phyloP scores from a whole-genome alignment of 2,113 vertebrate genomes.

The Scomber colias region DNA sequence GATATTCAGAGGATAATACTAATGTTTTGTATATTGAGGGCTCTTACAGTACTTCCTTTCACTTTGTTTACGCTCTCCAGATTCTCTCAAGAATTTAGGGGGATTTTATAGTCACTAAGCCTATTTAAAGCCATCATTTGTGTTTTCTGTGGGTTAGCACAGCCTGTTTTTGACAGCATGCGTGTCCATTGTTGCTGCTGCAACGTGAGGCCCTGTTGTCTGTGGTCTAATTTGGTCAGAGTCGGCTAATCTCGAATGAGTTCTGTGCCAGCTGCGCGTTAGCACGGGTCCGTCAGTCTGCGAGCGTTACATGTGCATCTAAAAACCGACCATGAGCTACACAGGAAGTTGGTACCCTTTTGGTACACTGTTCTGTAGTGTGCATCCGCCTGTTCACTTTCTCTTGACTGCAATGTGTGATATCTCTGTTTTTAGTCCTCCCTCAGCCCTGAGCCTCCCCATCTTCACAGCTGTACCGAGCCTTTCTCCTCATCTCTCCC shows the following conservation, averaged over 20 bases:
- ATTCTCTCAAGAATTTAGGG: constrained; percentile 70
- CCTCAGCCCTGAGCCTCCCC: neutral
- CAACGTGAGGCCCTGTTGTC: constrained; percentile 51
- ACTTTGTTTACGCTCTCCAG: constrained; percentile 65
- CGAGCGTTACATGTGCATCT: constrained; percentile 18
- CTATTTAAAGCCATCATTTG: constrained; percentile 77
- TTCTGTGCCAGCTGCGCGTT: constrained; percentile 63
- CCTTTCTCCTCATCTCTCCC: constrained; percentile 14
- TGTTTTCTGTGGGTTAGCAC: constrained; percentile 59
- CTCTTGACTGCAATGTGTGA: constrained; percentile 1
- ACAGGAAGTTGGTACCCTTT: constrained; percentile 13
- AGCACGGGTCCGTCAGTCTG: constrained; percentile 42
- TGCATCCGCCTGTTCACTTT: neutral
- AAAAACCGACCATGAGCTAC: constrained; percentile 5
- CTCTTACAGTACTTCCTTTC: constrained; percentile 73
- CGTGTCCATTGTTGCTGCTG: constrained; percentile 73
- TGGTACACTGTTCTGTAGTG: neutral
- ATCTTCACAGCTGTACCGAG: constrained; percentile 27
- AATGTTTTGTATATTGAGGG: constrained; percentile 50
- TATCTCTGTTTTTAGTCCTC: constrained; percentile 4
- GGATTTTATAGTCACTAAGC: constrained; percentile 70
- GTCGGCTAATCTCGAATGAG: constrained; percentile 60
- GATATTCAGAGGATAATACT: constrained; percentile 61
- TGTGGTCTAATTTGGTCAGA: constrained; percentile 67
- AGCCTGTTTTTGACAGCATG: constrained; percentile 68